These are phyloP conservation scores for Phrynosoma platyrhinos DNA, from an alignment of 2,113 vertebrate species.

Conservation along the genomic window DNA sequence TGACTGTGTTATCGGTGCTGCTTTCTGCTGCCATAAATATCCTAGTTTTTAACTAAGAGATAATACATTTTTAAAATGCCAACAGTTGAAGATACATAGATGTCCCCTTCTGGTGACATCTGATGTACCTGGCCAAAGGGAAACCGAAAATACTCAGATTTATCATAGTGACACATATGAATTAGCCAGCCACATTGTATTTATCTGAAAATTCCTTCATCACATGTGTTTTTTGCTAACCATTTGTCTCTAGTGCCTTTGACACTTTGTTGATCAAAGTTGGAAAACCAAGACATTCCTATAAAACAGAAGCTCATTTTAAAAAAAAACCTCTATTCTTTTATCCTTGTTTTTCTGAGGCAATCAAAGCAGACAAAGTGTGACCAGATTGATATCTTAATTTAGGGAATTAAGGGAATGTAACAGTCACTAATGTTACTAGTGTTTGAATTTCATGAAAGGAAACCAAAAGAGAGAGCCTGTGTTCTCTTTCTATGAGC, in stretches of 20 bases:
- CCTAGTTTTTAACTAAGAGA: neutral
- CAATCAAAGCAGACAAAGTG: neutral
- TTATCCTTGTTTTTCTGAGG: constrained; percentile 1
- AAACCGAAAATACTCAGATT: constrained; percentile 16
- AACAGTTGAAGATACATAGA: neutral
- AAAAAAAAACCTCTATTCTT: neutral
- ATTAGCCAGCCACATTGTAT: neutral
- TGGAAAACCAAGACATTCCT: neutral
- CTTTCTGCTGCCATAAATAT: neutral
- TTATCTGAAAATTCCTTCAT: neutral
- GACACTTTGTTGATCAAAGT: neutral
- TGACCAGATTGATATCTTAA: constrained; percentile 17
- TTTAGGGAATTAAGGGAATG: constrained; percentile 29
- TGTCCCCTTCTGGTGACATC: neutral
- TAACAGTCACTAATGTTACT: constrained; percentile 44
- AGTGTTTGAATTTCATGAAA: constrained; percentile 53
- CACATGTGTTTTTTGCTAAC: neutral
- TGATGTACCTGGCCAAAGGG: neutral
- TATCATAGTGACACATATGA: neutral
- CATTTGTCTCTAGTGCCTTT: neutral
- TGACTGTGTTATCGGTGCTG: neutral
- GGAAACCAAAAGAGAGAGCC: constrained; percentile 45
- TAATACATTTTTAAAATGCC: neutral
- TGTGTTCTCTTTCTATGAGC: constrained; percentile 40
- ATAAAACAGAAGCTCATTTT: neutral